Base-by-base conservation (phyloP, 2,113 vertebrate species). In the Nibea albiflora region DNA sequence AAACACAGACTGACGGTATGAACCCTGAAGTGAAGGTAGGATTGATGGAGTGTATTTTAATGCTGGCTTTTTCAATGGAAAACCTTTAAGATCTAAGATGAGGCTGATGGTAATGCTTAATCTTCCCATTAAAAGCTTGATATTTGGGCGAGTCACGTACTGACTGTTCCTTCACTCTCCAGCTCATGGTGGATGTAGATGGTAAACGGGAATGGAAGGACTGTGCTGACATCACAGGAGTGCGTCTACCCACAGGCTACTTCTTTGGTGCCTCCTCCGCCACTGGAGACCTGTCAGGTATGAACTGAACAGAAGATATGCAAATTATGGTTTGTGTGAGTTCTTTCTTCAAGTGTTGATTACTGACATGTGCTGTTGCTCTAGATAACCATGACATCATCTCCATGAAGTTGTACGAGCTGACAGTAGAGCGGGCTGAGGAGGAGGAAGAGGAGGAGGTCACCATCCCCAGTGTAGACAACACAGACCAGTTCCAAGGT, bases 381-480 rank as follows among this genome's bases (percentile, higher is more conserved):
- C 4, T 80, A 99, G 98, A 99, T 90, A 98, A 99, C 88, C 98
- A 99, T 0, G 97, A 99, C 83, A 88, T 99, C 87, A 95, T 98
- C 80, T 99, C 98, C 0, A 85, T 99, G 89, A 99, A 98, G 92
- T 64, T 98, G 62, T 99, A 96, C 90, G 96, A 99, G 91, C 95
- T 99, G 87, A 96, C 95, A 0, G 95, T 97, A 28, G 94, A 97
- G 61, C 85, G 93, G 58, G 95, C 88, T 0, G 92, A 94, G 0
- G 96, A 96, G 39, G 76, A 93, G 71, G 96, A 96, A 49, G 76
- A 97, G 61, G 94, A 96, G 35, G 96, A 96, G 1, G 94, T 97
- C 3, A 94, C 94, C 11, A 73, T 97, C 60, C 98, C 98, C 0
- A 95, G 96, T 0, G 96, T 98, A 53, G 98, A 98, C 88, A 93